These are phyloP conservation scores for Mandrillus leucophaeus DNA, from an alignment of 2,113 vertebrate genomes.

Conservation along the genomic window DNA sequence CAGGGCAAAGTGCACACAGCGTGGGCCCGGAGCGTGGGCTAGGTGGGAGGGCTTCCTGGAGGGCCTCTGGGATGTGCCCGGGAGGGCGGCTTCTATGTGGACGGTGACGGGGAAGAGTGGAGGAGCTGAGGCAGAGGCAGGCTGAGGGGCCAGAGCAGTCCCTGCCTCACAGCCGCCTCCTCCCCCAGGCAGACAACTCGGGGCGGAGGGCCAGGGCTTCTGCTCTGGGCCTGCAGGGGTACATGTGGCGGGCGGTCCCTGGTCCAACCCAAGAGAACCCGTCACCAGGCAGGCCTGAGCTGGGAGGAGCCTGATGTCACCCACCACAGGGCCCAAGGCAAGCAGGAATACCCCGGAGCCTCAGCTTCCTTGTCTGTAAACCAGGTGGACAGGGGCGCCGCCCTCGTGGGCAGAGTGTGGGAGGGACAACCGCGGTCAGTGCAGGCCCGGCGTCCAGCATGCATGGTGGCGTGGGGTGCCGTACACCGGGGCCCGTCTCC, in stretches of 20 bases:
- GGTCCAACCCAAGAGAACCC: too few species aligned
- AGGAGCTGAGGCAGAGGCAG: too few species aligned
- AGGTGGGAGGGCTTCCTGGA: not conserved
- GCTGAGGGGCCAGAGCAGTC: too few species aligned
- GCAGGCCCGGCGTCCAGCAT: too few species aligned
- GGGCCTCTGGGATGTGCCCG: not conserved
- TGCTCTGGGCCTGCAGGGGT: too few species aligned
- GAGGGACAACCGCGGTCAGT: rapidly evolving
- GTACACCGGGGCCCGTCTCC: not conserved
- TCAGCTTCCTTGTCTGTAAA: not conserved
- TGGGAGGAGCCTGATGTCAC: not conserved
- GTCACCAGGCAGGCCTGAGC: not conserved
- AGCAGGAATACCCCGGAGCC: not conserved
- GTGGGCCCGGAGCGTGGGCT: not conserved
- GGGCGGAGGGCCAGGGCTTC: too few species aligned
- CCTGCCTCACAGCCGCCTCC: too few species aligned
- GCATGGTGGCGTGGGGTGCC: rapidly evolving
- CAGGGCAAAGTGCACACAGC: not conserved
- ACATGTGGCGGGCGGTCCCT: rapidly evolving
- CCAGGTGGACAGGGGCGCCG: rapidly evolving
- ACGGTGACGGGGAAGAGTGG: too few species aligned
- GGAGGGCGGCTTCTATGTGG: not conserved
- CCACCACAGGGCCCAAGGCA: rapidly evolving
- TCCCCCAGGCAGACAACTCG: not conserved
- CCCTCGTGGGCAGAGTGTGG: rapidly evolving